Base-by-base conservation (phyloP, 2,888 invertebrate genomes). In the Drosophila rellima region DNA sequence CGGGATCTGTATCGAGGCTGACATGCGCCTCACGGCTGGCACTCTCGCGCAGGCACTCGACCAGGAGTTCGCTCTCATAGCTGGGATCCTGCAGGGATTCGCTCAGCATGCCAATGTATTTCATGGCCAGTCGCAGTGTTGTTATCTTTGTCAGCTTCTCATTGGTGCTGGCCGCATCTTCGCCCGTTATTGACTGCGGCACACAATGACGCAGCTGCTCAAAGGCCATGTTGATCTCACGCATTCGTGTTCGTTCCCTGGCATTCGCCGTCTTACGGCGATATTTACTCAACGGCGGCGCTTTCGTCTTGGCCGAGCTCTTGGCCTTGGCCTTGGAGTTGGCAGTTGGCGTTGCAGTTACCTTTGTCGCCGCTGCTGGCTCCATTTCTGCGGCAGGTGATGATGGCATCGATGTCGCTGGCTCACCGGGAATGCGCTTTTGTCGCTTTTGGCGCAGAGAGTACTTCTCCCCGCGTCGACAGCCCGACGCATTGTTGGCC, bases 121-220 rank as follows among this genome's bases (percentile, higher is more conserved):
- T 95, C 96, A 98, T 96, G 23, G 98, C 98, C 70, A 97, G 93
- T 35, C 97, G 93, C 48, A 98, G 93, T 0, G 97, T 97, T 4
- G 97, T 97, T 82, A 98, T 98, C 93, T 98, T 98, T 50, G 98
- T 98, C 74, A 97, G 93, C 92, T 97, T 97, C 91, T 97, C 96
- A 91, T 95, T 95, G 40, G 96, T 93, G 90, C 94, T 82, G 33
- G 67, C 82, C n/a, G 90, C 70, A 66, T 91, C 90, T 45, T 91
- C 91, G 11, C 90, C 90, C 5, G 89, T 90, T 17, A 93, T 90
- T 1, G 92, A 82, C 47, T 90, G 88, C 7, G 98, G 98, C 11
- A 98, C 95, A 23, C 96, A 96, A 15, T 94, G 94, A 23, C 97
- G 94, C 8, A 98, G 93, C 1, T 95, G 94, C 90, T 97, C 97